Conservation (phyloP, 2,888 invertebrate species). For the Calephelis perditalis region DNA sequence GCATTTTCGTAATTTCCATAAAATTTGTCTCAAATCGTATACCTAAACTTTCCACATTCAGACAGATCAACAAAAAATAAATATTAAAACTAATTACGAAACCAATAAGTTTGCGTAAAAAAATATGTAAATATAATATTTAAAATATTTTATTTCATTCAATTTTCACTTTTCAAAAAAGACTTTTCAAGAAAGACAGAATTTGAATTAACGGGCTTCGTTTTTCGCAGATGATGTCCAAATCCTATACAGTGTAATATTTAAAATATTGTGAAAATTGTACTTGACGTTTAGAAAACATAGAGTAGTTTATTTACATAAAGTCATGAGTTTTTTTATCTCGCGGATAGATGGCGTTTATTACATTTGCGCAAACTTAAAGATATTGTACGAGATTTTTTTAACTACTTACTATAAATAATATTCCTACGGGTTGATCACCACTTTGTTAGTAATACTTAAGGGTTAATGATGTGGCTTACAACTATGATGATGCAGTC, state of each 20-base stretch:
- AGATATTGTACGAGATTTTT: conserved; percentile 11
- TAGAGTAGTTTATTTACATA: conserved; percentile 16
- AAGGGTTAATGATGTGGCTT: conserved; percentile 16
- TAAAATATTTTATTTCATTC: neutral
- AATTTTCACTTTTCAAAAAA: no score
- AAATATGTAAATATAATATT: conserved; percentile 1
- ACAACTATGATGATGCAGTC: conserved; percentile 10
- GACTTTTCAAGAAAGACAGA: no score
- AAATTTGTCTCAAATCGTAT: no score
- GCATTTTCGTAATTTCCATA: no score
- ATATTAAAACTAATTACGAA: neutral
- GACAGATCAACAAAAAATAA: conserved; percentile 1
- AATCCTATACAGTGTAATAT: no score
- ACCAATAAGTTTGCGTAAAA: conserved; percentile 9
- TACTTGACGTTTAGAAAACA: neutral
- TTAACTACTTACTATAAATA: conserved; percentile 17
- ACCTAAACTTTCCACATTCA: no score
- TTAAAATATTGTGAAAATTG: neutral
- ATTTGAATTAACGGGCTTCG: no score
- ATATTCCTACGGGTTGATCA: conserved; percentile 11
- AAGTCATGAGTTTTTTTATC: neutral
- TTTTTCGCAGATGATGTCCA: no score
- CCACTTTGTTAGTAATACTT: conserved; percentile 18
- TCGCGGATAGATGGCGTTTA: conserved; percentile 10
- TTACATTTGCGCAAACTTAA: conserved; percentile 10